Evolutionary conservation across 2,113 vertebrate species (phyloP).

Genomic region (Cochlearius cochlearius): DNA sequence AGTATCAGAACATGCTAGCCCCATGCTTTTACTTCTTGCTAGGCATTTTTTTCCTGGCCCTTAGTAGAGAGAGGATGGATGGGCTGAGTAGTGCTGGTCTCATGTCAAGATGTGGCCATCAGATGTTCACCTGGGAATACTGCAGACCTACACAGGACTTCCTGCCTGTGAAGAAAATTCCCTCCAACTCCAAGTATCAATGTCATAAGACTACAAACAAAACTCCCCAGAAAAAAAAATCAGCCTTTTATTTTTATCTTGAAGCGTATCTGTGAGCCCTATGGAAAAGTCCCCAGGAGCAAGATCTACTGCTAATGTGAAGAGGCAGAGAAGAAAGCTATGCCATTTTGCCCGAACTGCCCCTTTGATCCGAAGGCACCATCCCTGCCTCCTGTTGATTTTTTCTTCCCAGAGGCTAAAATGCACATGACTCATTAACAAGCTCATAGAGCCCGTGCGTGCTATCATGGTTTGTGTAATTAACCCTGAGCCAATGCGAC

Average conservation of each 20-base stretch:
- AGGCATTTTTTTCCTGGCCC: background rate
- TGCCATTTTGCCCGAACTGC: background rate
- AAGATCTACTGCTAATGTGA: background rate
- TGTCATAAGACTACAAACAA: background rate
- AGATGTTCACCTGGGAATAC: background rate
- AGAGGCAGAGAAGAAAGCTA: background rate
- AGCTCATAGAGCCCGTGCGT: background rate
- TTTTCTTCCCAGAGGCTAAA: slow-evolving; percentile 46
- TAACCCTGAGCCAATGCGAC: slow-evolving; percentile 39
- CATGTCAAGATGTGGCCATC: fast-evolving
- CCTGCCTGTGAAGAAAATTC: background rate
- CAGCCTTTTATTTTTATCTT: background rate
- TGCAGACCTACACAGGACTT: background rate
- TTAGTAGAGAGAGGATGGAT: background rate
- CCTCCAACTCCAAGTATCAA: background rate
- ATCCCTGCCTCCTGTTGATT: background rate
- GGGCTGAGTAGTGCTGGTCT: background rate
- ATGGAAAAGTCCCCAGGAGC: background rate
- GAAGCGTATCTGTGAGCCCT: background rate
- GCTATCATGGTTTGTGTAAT: slow-evolving; percentile 36
- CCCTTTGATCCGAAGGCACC: background rate
- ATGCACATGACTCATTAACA: slow-evolving; percentile 51
- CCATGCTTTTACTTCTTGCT: background rate
- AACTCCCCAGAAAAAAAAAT: background rate
- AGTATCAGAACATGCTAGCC: background rate